Evolutionary conservation across 1,140 invertebrate species (phyloP).

Genomic region (Leptoteleia sp.): DNA sequence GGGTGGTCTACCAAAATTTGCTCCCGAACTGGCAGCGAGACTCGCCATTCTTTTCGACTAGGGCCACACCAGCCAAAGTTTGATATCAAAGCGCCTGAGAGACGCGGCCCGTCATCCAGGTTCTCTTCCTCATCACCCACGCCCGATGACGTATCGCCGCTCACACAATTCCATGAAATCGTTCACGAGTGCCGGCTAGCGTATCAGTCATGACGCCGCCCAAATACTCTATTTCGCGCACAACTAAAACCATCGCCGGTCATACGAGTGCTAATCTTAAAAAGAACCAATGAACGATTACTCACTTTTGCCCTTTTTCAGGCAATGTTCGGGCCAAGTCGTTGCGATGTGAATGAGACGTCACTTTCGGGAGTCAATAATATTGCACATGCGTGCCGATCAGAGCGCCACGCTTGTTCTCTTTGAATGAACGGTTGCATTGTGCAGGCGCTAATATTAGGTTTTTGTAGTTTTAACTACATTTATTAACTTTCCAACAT

Average conservation of each 20-base stretch:
- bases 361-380: constrained; percentile 48
- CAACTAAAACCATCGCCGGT: constrained; percentile 28
- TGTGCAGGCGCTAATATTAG: constrained; percentile 33
- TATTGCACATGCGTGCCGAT: constrained; percentile 38
- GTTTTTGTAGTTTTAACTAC: no score
- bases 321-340: constrained; percentile 3
- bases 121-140: constrained; percentile 43
- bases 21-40: constrained; percentile 73
- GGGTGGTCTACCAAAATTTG: constrained; percentile 84
- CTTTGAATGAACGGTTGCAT: constrained; percentile 19
- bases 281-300: no score
- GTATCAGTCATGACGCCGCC: constrained; percentile 7
- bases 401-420: not conserved
- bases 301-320: no score
- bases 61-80: constrained; percentile 9
- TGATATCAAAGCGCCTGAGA: constrained; percentile 32
- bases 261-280: no score
- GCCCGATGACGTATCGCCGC: constrained; percentile 20
- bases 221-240: constrained; percentile 10
- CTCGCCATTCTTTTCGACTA: constrained; percentile 68
- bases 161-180: constrained; percentile 25
- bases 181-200: no score
- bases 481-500: no score
- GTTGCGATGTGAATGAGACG: constrained; percentile 34
- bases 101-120: constrained; percentile 10